Evolutionary conservation across 2,113 vertebrate genomes (phyloP), one percentile per base, ranked within the genome.

Genomic region (Steatornis caripensis): DNA sequence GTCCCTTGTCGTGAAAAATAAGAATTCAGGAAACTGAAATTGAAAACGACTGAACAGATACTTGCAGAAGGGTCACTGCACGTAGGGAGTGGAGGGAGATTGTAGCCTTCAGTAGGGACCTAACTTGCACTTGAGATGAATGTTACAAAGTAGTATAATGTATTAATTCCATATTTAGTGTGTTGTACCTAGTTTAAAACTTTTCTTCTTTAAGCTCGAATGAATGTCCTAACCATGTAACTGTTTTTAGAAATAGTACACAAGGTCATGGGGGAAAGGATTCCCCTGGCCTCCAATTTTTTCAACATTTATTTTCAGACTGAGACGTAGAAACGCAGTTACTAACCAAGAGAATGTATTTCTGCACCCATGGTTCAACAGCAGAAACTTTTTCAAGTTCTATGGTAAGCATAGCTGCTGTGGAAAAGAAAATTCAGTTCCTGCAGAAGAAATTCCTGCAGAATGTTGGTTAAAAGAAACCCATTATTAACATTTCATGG

Each of bases 31-130:
- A 45, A 84, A 27, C 37, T 64, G 48, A 61, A 60, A 49, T 23
- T 16, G 48, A 23, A 37, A 70, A 37, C 12, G 76, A 39, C 32
- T 12, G 66, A 58, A 37, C 30, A 32, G 57, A 12, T 43, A 6
- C 9, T 70, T 55, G 57, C 36, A 36, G 85, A 54, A 60, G 34
- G 17, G 36, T 58, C 32, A 7, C 27, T 23, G 55, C 27, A 6
- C 0, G 0, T 26, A 19, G 37, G 29, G 23, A 39, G 53, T 2
- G 12, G 54, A 72, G 19, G 36, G 41, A 8, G 34, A 62, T 12
- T 0, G 0, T 29, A 26, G n/a, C 54, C 29, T 71, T 71, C 5
- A 5, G 29, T 3, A 55, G 36, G 34, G 14, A 2, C n/a, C 39
- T 41, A 7, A n/a, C 21, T 64, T 34, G 43, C 6, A 9, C 27